Conservation (phyloP, 2,888 invertebrate species). For the Sphecodes monilicornis region DNA sequence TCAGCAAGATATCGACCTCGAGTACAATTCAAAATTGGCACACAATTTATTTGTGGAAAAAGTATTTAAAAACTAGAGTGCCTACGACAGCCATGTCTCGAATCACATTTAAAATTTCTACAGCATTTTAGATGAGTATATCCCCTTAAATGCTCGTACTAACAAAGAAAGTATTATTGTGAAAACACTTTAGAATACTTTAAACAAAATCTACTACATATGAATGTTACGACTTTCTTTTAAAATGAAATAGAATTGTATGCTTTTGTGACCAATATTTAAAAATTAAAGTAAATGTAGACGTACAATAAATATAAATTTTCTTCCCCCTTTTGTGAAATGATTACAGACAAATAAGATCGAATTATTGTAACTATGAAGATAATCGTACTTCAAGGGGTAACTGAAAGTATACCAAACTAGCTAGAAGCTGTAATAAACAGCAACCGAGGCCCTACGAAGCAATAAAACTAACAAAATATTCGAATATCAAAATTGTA, state of each 20-base stretch:
- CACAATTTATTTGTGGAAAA: neutral
- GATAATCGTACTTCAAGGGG: neutral
- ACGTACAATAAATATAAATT: no score
- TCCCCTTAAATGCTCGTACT: neutral
- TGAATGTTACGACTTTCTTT: no score
- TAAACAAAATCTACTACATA: no score
- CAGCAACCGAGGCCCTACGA: neutral
- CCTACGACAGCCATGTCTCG: neutral
- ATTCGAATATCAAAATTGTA: neutral
- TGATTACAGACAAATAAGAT: no score
- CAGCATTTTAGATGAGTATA: neutral
- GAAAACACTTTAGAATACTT: no score
- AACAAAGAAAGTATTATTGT: neutral
- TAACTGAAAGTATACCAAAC: neutral
- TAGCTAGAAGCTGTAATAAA: neutral
- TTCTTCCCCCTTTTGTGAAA: no score
- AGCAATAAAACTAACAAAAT: neutral
- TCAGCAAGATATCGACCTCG: neutral
- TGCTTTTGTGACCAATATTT: neutral
- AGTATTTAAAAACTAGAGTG: neutral
- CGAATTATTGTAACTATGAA: neutral
- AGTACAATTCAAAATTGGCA: neutral
- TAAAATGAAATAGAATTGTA: no score
- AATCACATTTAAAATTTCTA: no score
- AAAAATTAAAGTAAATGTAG: neutral